These are phyloP conservation scores for Mesocricetus auratus DNA, from an alignment of 2,113 vertebrate genomes.

Conservation along the genomic window DNA sequence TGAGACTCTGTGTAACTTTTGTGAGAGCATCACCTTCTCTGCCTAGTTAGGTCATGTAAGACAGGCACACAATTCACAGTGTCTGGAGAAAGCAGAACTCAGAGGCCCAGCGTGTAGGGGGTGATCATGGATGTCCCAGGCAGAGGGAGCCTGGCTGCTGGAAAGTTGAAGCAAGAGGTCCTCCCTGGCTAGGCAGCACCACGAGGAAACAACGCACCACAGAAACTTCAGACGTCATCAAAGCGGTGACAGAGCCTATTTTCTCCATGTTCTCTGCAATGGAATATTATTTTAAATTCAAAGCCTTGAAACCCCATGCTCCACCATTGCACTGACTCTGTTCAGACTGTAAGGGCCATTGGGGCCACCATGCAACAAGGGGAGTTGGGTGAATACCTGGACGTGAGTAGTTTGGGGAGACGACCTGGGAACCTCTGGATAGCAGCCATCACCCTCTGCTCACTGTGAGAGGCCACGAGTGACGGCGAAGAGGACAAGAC, in stretches of 20 bases:
- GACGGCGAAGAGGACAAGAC: neutral
- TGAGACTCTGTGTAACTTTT: neutral
- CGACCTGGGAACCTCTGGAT: neutral
- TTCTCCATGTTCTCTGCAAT: neutral
- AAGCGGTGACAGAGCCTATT: neutral
- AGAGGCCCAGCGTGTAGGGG: too few species aligned
- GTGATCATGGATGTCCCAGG: neutral
- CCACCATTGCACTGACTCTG: neutral
- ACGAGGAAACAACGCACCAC: neutral
- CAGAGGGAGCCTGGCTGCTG: neutral
- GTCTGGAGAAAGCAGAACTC: neutral
- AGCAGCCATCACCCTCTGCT: neutral
- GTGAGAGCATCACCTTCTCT: neutral
- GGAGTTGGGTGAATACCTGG: neutral
- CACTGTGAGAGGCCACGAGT: neutral
- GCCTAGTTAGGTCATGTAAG: neutral
- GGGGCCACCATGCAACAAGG: neutral
- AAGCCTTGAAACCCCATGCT: neutral
- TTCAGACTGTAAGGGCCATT: neutral
- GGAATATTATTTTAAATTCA: neutral
- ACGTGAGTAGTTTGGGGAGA: neutral
- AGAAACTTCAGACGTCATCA: neutral
- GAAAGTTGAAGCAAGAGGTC: neutral
- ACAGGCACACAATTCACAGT: neutral
- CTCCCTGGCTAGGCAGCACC: neutral